Evolutionary conservation across 2,113 vertebrate genomes (phyloP), one percentile per base, ranked within the genome.

Genomic region (Petroica traversi): DNA sequence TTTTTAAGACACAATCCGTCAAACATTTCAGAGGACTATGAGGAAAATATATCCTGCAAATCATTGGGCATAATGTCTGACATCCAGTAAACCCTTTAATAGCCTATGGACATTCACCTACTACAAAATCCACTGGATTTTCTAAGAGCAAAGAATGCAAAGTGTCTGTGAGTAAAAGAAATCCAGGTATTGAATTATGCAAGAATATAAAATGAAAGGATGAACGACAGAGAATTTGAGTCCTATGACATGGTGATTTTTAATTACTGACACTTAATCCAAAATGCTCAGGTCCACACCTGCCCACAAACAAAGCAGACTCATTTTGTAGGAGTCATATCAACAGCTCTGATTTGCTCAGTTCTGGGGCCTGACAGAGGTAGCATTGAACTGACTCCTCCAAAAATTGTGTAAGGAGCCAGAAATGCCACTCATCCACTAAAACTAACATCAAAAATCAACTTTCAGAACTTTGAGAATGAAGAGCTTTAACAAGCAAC

Each of bases 1-100:
- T 97, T 98, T 97, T 97, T 96, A 97, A 98, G 95, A 96, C 95
- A 96, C 66, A 96, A 97, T 96, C 94, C 81, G 61, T 93, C 94
- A 96, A 97, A 95, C 69, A 82, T 94, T 97, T 97, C 79, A 81
- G 88, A 93, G 88, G 77, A 62, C 79, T 58, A 91, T 26, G 79
- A 97, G 95, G 57, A 67, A 91, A 92, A 95, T 94, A 83, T 66
- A 97, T 92, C 86, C 86, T 76, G 83, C 66, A 95, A 88, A 94
- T 96, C 77, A 91, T 29, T 72, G 92, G 81, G 91, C 88, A 78
- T 34, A 87, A 95, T 88, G 90, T 81, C 80, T 88, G 92, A 95
- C 87, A 55, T 58, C 74, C 87, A 81, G 40, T 67, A 92, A 79
- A 80, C 40, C 69, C 75, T 92, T 72, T 80, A 89, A 89, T 20